Evolutionary conservation across 2,888 invertebrate species (phyloP), one percentile per base, ranked within the genome.

Genomic region (Epinotia demarniana): DNA sequence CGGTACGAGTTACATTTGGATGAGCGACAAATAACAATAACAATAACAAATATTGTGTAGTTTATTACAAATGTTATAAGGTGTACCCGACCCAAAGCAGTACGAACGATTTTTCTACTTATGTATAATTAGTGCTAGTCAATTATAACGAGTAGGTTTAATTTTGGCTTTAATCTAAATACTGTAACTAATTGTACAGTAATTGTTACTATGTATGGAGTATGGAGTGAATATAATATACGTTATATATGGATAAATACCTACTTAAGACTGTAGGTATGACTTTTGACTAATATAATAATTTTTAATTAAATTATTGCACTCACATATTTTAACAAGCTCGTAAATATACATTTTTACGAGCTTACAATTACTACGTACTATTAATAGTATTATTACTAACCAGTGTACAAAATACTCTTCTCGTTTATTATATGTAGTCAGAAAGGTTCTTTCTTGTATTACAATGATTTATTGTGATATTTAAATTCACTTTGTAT

Each of bases 81-180:
- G 13, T 64, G 13, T 70, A 39, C 49, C 71, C 75, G 72, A 73
- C 80, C 80, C 80, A 81, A 82, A 81, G 82, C 79, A 77, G 80
- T 61, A 77, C 80, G 78, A 80, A 77, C 79, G 79, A 79, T 58
- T 73, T 80, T 81, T 82, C 81, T 79, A 78, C 78, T 77, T 66
- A 79, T 77, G 43, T 80, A 64, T 78, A 75, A 68, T 81, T 89
- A 90, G 86, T 83, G 81, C 91, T 91, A 91, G 91, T 91, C 91
- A 91, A 83, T 84, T 78, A 79, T 78, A 77, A 72, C 49, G 72
- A 49, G 53, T 63, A 70, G 69, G 63, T 53, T 27, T 67, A 53
- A 33, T 27, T 39, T 19, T 53, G 72, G 72, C 72, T 75, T 72
- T 72, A 75, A 75, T 70, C 23, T 62, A 55, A 71, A 27, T 61